Evolutionary conservation across 2,797 vertebrate species (phyloP), one percentile per base, ranked within the genome.

Genomic region (Intellagama lesueurii): DNA sequence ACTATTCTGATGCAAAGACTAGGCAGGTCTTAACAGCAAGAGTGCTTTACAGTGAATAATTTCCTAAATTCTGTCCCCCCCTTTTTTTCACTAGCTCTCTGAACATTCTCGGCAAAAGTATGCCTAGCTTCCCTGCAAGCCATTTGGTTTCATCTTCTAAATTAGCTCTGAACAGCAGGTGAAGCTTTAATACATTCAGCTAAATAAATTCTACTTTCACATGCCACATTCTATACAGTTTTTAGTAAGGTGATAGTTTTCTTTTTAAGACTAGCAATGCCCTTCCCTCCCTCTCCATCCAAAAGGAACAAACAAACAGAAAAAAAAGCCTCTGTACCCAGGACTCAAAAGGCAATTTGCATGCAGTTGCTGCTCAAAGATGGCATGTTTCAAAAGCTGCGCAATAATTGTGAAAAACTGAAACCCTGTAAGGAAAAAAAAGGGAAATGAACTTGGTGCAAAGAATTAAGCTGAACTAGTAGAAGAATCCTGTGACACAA

Each of bases 291-390:
- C 49, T 56, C 87, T 82, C 22, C 2, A 56, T 68, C 52, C 4
- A 35, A 66, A 40, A 80, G 60, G 26, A 86, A 7, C 0, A 0
- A 40, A n/a, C 85, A 80, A 4, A 6, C 17, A 68, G 82, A 1
- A 60, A 90, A 69, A 0, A 14, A 73, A 91, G 75, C 91, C 92
- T 87, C 89, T 60, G 78, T 87, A 94, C 85, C 28, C 0, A 0
- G 86, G 89, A 94, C 87, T 88, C 85, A 89, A 94, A 91, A 91
- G 90, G 40, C 90, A 83, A 89, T 80, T 88, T 90, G 89, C 94
- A 93, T 89, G 94, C 93, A 60, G 81, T 93, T 89, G 91, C 90
- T 92, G 92, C 89, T 88, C 87, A 44, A 89, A 89, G 82, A 92
- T 68, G 84, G 93, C 92, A 91, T 73, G 30, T 75, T 81, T 91